Evolutionary conservation across 2,888 invertebrate species (phyloP), one percentile per base, ranked within the genome.

Genomic region (Rhagium mordax): DNA sequence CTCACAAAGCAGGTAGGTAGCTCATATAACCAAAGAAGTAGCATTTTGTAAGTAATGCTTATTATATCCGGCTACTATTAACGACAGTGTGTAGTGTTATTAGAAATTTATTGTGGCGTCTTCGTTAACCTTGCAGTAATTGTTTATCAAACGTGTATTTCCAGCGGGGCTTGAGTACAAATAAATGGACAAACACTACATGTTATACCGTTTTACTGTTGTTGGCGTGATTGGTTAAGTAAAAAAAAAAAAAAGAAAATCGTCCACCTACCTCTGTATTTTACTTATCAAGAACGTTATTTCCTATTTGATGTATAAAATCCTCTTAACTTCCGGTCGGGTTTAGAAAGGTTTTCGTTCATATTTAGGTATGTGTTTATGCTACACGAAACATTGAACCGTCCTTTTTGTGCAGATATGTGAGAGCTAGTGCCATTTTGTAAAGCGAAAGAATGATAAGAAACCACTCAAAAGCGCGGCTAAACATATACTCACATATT

Each of bases 341-440:
- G 33, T n/a, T 53, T 33, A 20, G 55, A 33, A 55, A 53, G 65
- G 51, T 55, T 64, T 41, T 53, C 33, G 13, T 29, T 65, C 65
- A 65, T 65, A 65, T 65, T 65, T 65, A 65, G 65, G 65, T 53
- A 65, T 53, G 53, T 65, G 65, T 65, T 65, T 65, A 65, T 29
- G 53, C 55, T 6, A 21, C 41, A 20, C 55, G 67, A 55, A 55
- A 67, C 67, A 67, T 55, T 57, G 57, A 41, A 53, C 65, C 27
- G 55, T 15, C 57, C 57, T 47, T 67, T 67, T 55, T 41, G 67
- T 29, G 47, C 24, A 13, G 55, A 57, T 67, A 66, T 18, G 64
- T 16, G 64, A 24, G 16, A 49, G 27, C 64, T 24, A 48, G 57
- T 41, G 21, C 49, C 47, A 57, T 51, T 53, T 29, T 53, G 65